A percentile compares a stretch with the other conserved stretches of the same genome.
These are phyloP conservation scores for Drosophila antonietae DNA, from an alignment of 2,888 invertebrate genomes.

Conservation along the genomic window DNA sequence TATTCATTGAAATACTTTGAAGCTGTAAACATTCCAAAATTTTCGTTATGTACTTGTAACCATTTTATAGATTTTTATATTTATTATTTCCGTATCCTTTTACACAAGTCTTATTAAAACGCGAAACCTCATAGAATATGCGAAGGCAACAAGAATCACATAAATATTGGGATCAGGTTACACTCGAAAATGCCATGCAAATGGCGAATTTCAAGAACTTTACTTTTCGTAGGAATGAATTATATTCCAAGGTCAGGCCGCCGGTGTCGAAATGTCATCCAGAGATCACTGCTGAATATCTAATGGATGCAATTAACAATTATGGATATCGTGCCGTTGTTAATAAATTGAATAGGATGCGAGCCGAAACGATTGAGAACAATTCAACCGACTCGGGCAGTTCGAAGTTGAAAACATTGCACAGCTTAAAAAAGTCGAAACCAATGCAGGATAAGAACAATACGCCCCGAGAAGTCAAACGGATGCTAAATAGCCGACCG, in stretches of 20 bases:
- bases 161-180: neutral
- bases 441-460: neutral
- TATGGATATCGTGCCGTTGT: neutral
- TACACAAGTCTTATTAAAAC: conserved; percentile 1
- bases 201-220: conserved; percentile 17
- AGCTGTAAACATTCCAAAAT: conserved; percentile 14
- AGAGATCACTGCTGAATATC: neutral
- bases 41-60: neutral
- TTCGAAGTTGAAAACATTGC: neutral
- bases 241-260: conserved; percentile 26
- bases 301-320: conserved; percentile 3
- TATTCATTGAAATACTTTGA: conserved; percentile 8
- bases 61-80: conserved; percentile 13
- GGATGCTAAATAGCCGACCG: conserved; percentile 49
- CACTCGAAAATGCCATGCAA: conserved; percentile 14
- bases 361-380: neutral
- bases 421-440: neutral
- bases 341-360: neutral
- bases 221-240: conserved; percentile 11
- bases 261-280: conserved; percentile 2
- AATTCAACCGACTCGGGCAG: neutral
- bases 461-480: conserved; percentile 35
- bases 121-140: conserved; percentile 21
- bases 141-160: neutral
- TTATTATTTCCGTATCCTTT: conserved; percentile 2